Conservation (phyloP, 1,140 invertebrate genomes). For the Pinna nobilis region DNA sequence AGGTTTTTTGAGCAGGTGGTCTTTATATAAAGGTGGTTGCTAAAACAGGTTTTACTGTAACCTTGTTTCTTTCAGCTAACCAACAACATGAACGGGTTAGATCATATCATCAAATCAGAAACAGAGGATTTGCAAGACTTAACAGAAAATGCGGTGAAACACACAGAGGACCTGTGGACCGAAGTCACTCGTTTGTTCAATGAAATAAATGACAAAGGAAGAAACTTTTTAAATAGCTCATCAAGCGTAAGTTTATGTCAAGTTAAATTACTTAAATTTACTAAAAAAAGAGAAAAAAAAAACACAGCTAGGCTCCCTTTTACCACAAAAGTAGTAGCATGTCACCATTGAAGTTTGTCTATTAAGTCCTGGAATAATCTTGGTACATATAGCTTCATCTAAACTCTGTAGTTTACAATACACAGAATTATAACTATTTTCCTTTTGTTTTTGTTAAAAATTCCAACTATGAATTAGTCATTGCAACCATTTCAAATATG, state of each 20-base stretch:
- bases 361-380: too few species aligned
- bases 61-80: conserved; percentile 74
- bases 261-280: too few species aligned
- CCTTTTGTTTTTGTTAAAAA: too few species aligned
- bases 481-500: too few species aligned
- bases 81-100: conserved; percentile 82
- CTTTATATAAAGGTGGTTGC: background rate
- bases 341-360: too few species aligned
- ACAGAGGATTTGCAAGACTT: conserved; percentile 76
- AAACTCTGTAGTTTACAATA: too few species aligned
- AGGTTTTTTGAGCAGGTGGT: background rate
- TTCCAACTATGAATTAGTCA: too few species aligned
- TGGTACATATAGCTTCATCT: too few species aligned
- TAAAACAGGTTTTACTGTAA: background rate
- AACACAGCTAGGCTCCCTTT: too few species aligned
- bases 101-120: conserved; percentile 77
- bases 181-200: conserved; percentile 67
- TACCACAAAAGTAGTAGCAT: too few species aligned
- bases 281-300: too few species aligned
- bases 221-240: conserved; percentile 82
- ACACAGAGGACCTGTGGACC: conserved; percentile 68
- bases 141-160: conserved; percentile 67
- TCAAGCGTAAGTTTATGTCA: conserved; percentile 76
- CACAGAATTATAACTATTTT: too few species aligned
- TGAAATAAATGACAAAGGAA: conserved; percentile 80